Base-by-base conservation (phyloP, 2,113 vertebrate genomes). In the Dolichotis patagonum region DNA sequence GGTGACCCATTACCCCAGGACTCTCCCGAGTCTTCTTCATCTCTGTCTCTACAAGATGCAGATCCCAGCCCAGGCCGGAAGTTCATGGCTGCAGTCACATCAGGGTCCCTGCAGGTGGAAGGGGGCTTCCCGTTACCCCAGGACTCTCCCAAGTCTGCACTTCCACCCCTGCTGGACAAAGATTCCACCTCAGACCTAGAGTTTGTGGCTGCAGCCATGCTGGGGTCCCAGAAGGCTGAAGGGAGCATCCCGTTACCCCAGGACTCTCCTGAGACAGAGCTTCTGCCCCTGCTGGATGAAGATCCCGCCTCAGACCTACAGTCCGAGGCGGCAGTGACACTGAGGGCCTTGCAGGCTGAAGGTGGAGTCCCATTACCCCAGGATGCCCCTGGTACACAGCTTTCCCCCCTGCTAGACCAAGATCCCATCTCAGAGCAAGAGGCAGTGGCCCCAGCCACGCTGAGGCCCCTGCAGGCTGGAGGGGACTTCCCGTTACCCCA, bases 321-420 rank as follows among this genome's bases (percentile, higher is more conserved):
- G 7, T 22, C 19, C 11, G 26, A 14, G 35, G 63, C 63, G 52
- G 7, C 3, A 12, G 58, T 22, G 52, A 19, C 26, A 10, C 9
- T 5, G 28, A 41, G 10, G 32, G 12, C 56, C 24, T 41, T 32
- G 38, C 49, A 77, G 38, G 62, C 30, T 26, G 63, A 67, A 24
- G 20, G 3, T 0, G n/a, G 24, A 58, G 2, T 4, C 32, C 49
- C 10, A 14, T 35, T 62, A 0, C 7, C 35, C 52, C 35, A 38
- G 22, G 69, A 58, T 38, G 0, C 35, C 32, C 43, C 30, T 12
- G 2, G n/a, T 19, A 35, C 24, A 58, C 49, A 52, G 49, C 41
- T 22, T 73, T 46, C 28, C 13, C 3, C 38, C 13, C 73, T 43
- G 28, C 32, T 17, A 73, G 52, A 35, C 19, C 43, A 35, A 83